Conservation (phyloP, 2,888 invertebrate species). For the Melinaea menophilus region DNA sequence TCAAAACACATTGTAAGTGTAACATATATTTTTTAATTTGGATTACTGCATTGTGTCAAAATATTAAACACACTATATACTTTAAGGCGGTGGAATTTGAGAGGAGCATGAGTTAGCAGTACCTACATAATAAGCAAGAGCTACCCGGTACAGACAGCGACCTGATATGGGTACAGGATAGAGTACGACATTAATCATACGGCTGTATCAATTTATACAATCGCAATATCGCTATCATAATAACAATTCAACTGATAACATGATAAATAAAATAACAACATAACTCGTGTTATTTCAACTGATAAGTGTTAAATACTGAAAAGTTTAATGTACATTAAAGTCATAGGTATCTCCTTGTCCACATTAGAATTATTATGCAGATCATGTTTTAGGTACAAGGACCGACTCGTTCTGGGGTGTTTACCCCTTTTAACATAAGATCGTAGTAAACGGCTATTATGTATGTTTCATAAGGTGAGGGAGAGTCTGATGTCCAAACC, state of each 20-base stretch:
- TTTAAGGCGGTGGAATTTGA: slow-evolving; percentile 8
- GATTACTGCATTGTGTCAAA: not conserved
- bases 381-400: too few species aligned
- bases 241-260: slow-evolving; percentile 23
- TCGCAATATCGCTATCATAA: slow-evolving; percentile 25
- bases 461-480: too few species aligned
- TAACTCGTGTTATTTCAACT: not conserved
- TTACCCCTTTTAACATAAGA: too few species aligned
- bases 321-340: too few species aligned
- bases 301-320: too few species aligned
- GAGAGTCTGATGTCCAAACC: too few species aligned
- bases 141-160: slow-evolving; percentile 41
- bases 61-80: not conserved
- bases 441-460: too few species aligned
- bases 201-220: slow-evolving; percentile 30
- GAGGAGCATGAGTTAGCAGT: slow-evolving; percentile 14
- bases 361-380: too few species aligned
- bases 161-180: slow-evolving; percentile 44
- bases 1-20: not conserved
- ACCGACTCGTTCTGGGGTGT: too few species aligned
- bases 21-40: not conserved
- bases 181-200: slow-evolving; percentile 31
- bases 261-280: slow-evolving; percentile 11
- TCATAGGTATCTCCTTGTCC: too few species aligned
- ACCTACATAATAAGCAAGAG: slow-evolving; percentile 19